Percentiles rank a stretch among this genome's conserved stretches.
Conservation (phyloP, 2,888 invertebrate genomes). For the Rhagium mordax region DNA sequence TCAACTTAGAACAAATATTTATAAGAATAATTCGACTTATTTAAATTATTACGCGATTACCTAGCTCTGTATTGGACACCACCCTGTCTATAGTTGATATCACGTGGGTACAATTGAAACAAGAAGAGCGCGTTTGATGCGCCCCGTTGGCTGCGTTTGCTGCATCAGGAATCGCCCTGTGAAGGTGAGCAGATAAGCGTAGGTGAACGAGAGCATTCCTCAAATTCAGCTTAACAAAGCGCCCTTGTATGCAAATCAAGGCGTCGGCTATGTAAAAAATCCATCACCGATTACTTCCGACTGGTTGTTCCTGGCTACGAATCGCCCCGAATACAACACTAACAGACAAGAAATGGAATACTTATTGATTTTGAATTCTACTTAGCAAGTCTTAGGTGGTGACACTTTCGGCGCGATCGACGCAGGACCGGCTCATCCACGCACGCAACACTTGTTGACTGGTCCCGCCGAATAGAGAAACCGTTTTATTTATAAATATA, state of each 20-base stretch:
- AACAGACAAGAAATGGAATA: constrained; percentile 68
- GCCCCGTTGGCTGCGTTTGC: background rate
- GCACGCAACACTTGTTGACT: no score
- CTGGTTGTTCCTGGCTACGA: constrained; percentile 59
- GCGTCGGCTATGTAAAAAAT: constrained; percentile 67
- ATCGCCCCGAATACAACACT: constrained; percentile 64
- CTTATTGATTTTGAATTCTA: constrained; percentile 71
- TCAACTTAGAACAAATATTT: no score
- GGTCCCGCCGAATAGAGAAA: no score
- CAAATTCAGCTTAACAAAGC: constrained; percentile 59
- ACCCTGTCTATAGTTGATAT: no score
- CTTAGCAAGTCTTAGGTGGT: constrained; percentile 69
- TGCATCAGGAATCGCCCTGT: constrained; percentile 6
- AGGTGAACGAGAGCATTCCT: constrained; percentile 54
- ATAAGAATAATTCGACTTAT: no score
- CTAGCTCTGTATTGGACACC: no score
- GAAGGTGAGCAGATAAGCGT: constrained; percentile 48
- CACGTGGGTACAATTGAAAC: no score
- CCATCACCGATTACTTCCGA: constrained; percentile 67
- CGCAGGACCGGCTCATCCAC: constrained; percentile 27
- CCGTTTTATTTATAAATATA: no score
- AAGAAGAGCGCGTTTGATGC: no score
- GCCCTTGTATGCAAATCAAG: constrained; percentile 67
- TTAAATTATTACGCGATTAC: no score
- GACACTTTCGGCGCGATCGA: constrained; percentile 63